A percentile compares a stretch with the other conserved stretches of the same genome.
Evolutionary conservation across 2,113 vertebrate species (phyloP).

Genomic region (Loxodonta africana): DNA sequence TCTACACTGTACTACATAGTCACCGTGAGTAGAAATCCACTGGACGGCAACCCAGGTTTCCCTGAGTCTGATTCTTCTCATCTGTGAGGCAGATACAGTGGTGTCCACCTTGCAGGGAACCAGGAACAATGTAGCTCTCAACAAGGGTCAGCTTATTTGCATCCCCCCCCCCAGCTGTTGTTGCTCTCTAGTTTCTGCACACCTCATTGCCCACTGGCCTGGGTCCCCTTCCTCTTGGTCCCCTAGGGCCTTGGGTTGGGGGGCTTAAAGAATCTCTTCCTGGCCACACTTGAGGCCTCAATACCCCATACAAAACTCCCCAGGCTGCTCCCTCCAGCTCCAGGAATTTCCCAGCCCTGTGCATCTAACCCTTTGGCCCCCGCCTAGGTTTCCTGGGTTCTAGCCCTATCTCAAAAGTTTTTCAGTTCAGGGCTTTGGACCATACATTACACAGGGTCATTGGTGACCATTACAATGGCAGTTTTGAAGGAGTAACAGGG

Average conservation of each 20-base stretch:
- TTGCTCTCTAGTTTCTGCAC: background rate
- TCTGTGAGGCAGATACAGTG: background rate
- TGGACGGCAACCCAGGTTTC: too few relatives aligned
- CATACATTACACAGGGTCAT: too few relatives aligned
- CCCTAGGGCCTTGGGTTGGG: background rate
- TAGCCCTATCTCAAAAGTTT: too few relatives aligned
- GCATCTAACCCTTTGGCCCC: background rate
- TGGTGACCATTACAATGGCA: too few relatives aligned
- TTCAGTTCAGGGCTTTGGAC: too few relatives aligned
- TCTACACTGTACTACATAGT: too few relatives aligned
- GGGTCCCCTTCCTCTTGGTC: background rate
- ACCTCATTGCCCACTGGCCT: background rate
- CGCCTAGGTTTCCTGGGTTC: background rate
- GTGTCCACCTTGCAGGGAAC: background rate
- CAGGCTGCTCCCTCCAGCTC: background rate
- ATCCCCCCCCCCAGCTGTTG: background rate
- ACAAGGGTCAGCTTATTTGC: background rate
- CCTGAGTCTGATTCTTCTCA: background rate
- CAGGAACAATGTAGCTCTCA: accelerated
- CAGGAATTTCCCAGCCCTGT: background rate
- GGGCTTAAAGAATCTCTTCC: background rate
- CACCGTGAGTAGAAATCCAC: too few relatives aligned
- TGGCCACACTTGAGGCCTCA: background rate
- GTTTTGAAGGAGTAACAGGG: too few relatives aligned
- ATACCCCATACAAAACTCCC: background rate